These are phyloP conservation scores for Diplazon laetatorius DNA, from an alignment of 2,888 invertebrate genomes.

Conservation along the genomic window DNA sequence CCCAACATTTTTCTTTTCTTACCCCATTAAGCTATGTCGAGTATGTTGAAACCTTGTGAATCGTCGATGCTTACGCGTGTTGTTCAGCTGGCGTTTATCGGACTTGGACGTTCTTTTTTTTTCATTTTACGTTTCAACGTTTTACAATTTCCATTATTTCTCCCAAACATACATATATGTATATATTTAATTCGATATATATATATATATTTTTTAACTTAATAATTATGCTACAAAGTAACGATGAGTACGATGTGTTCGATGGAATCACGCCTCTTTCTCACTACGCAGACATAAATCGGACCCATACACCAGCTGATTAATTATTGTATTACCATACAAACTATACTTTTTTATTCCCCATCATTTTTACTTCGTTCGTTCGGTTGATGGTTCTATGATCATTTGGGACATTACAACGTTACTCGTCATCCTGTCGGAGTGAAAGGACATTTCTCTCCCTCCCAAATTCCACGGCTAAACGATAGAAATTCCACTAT, in stretches of 20 bases:
- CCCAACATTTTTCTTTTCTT: constrained; percentile 31
- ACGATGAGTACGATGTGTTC: constrained; percentile 62
- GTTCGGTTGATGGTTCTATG: constrained; percentile 37
- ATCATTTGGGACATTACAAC: constrained; percentile 44
- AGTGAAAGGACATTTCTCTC: constrained; percentile 41
- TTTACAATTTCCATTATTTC: constrained; percentile 13
- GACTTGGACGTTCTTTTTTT: constrained; percentile 21
- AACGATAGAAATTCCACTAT: constrained; percentile 12
- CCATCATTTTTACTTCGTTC: constrained; percentile 27
- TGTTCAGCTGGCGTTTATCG: constrained; percentile 25
- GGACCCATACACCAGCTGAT: constrained; percentile 82
- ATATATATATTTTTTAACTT: constrained; percentile 34
- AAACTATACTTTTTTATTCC: constrained; percentile 38
- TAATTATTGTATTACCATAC: constrained; percentile 61
- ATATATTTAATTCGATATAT: too few species aligned
- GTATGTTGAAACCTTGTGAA: constrained; percentile 25
- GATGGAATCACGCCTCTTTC: constrained; percentile 65
- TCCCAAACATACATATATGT: constrained; percentile 36
- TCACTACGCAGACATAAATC: constrained; percentile 75
- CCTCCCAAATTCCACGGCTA: constrained; percentile 42
- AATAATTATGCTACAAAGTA: constrained; percentile 53
- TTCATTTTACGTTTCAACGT: constrained; percentile 12
- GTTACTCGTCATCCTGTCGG: constrained; percentile 43
- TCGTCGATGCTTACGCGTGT: not conserved
- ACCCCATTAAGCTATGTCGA: constrained; percentile 51